Evolutionary conservation across 2,888 invertebrate genomes (phyloP), one percentile per base, ranked within the genome.

Genomic region (Sisyra terminalis): DNA sequence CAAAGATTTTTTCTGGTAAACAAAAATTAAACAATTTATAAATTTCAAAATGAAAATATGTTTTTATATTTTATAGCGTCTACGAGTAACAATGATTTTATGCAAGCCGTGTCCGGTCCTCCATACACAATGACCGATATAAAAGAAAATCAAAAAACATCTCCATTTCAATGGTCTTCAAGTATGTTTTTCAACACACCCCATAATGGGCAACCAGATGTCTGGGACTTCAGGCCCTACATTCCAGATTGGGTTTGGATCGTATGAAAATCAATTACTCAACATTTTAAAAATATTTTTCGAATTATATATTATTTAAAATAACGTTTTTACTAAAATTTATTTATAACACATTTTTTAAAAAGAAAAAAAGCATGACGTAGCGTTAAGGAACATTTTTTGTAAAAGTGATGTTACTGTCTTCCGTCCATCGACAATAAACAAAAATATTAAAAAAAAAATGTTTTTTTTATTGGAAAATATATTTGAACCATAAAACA

Each of bases 181-280:
- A 73, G 76, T 47, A 69, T 68, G 47, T 81, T 78, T 52, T 66
- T 65, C 3, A 64, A 70, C 45, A 55, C 59, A 39, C 67, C 74
- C 1, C 87, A 85, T 53, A 57, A 70, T 46, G 83, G 82, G 2
- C 77, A 84, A 8, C 85, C 87, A 0, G 81, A 86, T 50, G 57
- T 68, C 38, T 88, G 82, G 71, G 65, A 71, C 39, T 88, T 86
- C 55, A 64, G 69, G 29, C 70, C 74, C 2, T 64, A 76, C 37
- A 57, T 59, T 44, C 72, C 72, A 13, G 56, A 59, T 46, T 78
- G 77, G 75, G 65, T 67, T 42, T 75, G 75, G 75, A 63, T 65
- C 64, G 56, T 48, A 50, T 17, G 34, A 16, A 4, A 40, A 24
- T 24, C 24, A 24, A 24, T 24, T 7, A 24, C 24, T 24, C 24